Evolutionary conservation across 2,888 invertebrate species (phyloP), one percentile per base, ranked within the genome.

Genomic region (Glaucopsyche alexis): DNA sequence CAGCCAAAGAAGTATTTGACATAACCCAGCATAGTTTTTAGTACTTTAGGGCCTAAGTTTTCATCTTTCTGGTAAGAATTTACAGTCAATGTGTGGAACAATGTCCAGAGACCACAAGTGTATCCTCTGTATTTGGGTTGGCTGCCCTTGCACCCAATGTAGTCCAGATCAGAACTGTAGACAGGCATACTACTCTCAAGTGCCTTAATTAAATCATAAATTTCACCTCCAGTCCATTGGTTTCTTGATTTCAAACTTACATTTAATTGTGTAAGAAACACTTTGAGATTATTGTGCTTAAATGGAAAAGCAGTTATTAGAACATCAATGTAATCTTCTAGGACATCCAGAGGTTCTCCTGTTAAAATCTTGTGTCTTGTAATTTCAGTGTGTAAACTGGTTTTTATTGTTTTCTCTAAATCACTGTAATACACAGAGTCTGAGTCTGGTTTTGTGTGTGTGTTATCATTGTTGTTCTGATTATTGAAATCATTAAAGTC

Each of bases 1-100:
- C 99, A 99, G 4, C 98, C 98, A 87, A 99, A 99, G 93, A 98
- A 99, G 85, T 97, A 86, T 81, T 96, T 96, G 29, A 99, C 94
- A 85, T 98, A 99, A 0, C 96, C 97, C 82, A 96, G 95, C 94
- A 99, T 97, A 0, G 96, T 96, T 79, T 94, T 94, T 7, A 99
- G 87, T 2, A 98, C 95, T 83, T 95, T 95, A 4, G 94, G 91
- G 0, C 96, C 95, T 82, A 95, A 94, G 5, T 83, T 81, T 9
- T 93, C 90, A 60, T 90, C 83, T 64, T 87, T 90, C 42, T 88
- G 85, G 6, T 94, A 94, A 13, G 97, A 96, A 83, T 96, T 95
- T 0, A 98, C 97, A 0, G 98, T 97, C 73, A 99, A 88, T 52
- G 96, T 96, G 84, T 99, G 99, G 84, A 99, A 99, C 79, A 98